Conservation (phyloP, 2,113 vertebrate species). For the Catagonus wagneri region DNA sequence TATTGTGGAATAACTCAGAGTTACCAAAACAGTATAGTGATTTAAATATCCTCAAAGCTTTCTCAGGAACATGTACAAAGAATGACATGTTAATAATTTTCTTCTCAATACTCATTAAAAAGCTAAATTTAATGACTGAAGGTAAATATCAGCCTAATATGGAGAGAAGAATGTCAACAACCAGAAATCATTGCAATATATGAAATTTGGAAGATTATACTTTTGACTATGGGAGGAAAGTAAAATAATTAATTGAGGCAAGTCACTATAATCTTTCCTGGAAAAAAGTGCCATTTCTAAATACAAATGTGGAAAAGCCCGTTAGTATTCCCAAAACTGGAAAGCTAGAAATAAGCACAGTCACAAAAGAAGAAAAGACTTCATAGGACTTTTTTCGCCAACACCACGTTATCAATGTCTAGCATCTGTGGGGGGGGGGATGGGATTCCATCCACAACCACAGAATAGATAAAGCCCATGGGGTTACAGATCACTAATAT, state of each 20-base stretch:
- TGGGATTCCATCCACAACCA: not conserved
- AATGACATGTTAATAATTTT: not conserved
- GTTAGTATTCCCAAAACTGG: not conserved
- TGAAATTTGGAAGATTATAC: not conserved
- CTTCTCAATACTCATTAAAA: not conserved
- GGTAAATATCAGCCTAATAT: not conserved
- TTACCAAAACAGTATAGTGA: not conserved
- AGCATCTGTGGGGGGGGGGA: accelerated
- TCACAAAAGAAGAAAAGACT: not conserved
- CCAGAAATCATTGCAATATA: not conserved
- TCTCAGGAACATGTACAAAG: not conserved
- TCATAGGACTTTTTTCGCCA: not conserved
- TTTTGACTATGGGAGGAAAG: not conserved
- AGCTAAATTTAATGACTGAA: not conserved
- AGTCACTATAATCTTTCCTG: not conserved
- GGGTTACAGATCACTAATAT: not conserved
- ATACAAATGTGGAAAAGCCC: not conserved
- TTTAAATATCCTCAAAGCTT: not conserved
- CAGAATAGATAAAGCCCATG: not conserved
- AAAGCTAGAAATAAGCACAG: not conserved
- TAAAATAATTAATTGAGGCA: not conserved
- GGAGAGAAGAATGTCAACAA: not conserved
- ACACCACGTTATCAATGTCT: not conserved
- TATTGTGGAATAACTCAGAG: not conserved
- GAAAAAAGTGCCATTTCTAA: not conserved